phyloP scores from a whole-genome alignment of 2,113 vertebrate genomes.

The Thamnophis sirtalis region DNA sequence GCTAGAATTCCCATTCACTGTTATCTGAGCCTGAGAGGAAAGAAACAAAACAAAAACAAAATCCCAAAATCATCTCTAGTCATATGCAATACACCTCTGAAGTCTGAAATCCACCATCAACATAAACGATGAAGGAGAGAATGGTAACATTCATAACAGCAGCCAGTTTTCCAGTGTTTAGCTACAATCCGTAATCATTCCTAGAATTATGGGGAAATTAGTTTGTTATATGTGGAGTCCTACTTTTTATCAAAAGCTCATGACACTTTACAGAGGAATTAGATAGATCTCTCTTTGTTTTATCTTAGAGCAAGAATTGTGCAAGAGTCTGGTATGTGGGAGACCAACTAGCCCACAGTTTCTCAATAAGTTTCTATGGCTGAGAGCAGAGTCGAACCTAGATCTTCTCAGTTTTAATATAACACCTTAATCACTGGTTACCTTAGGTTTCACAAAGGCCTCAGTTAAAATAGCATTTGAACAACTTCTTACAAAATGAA shows the following conservation, averaged over 20 bases:
- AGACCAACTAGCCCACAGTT: not conserved
- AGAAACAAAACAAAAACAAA: slow-evolving; percentile 30
- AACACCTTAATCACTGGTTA: not conserved
- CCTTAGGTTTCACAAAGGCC: not conserved
- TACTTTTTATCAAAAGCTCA: not conserved
- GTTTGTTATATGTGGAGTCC: not conserved
- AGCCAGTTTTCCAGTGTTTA: slow-evolving; percentile 33
- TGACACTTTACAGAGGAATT: not conserved
- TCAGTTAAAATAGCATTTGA: not conserved
- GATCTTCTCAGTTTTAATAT: not conserved
- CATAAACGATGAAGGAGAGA: slow-evolving; percentile 2
- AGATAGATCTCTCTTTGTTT: not conserved
- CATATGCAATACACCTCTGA: slow-evolving; percentile 43
- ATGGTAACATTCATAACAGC: slow-evolving; percentile 26
- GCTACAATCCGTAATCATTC: slow-evolving; percentile 2
- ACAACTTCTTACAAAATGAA: slow-evolving; percentile 16
- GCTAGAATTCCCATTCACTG: slow-evolving; percentile 85
- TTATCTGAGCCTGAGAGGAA: slow-evolving; percentile 81
- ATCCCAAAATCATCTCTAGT: slow-evolving; percentile 49
- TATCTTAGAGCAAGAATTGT: not conserved
- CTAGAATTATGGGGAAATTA: slow-evolving; percentile 6
- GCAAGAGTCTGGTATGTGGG: not conserved
- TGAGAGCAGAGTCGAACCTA: not conserved
- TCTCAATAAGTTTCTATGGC: not conserved
- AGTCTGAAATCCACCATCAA: not conserved